Evolutionary conservation across 1,140 invertebrate genomes (phyloP).

Genomic region (Adoxophyes honmai): DNA sequence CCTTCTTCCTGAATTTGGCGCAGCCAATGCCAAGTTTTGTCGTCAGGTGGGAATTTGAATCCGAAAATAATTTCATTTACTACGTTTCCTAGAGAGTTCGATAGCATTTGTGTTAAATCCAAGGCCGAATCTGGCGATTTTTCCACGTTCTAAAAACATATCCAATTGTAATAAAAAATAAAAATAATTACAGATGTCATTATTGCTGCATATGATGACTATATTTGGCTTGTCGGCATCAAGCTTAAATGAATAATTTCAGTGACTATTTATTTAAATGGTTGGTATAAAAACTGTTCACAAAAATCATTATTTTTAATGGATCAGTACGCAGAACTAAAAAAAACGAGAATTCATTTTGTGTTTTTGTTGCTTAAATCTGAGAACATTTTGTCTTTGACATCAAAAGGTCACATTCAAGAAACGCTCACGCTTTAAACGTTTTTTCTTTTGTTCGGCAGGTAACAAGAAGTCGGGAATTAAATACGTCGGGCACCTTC

Average conservation of each 20-base stretch:
- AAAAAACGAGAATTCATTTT: constrained; percentile 34
- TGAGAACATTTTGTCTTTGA: constrained; percentile 45
- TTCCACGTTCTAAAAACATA: constrained; percentile 49
- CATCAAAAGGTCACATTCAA: constrained; percentile 54
- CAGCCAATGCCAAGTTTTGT: constrained; percentile 86
- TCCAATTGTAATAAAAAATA: too few species aligned
- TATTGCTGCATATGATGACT: too few species aligned
- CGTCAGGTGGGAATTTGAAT: constrained; percentile 80
- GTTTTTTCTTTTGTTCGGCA: constrained; percentile 26
- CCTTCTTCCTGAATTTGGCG: constrained; percentile 87
- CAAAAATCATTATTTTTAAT: too few species aligned
- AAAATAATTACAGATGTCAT: too few species aligned
- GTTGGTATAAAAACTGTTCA: constrained; percentile 12
- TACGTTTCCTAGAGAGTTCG: constrained; percentile 86
- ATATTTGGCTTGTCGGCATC: too few species aligned
- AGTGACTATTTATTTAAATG: too few species aligned
- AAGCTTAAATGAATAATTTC: too few species aligned
- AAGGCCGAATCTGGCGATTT: constrained; percentile 36
- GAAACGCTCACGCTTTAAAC: constrained; percentile 27
- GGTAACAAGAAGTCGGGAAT: constrained; percentile 4
- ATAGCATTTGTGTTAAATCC: constrained; percentile 65
- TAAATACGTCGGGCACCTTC: constrained; percentile 9
- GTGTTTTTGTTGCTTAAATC: constrained; percentile 37
- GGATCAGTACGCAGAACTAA: too few species aligned
- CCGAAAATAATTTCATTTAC: constrained; percentile 89